Percentiles rank a stretch among this genome's conserved stretches.
Evolutionary conservation across 1,140 invertebrate species (phyloP).

Genomic region (Cryptotermes secundus): DNA sequence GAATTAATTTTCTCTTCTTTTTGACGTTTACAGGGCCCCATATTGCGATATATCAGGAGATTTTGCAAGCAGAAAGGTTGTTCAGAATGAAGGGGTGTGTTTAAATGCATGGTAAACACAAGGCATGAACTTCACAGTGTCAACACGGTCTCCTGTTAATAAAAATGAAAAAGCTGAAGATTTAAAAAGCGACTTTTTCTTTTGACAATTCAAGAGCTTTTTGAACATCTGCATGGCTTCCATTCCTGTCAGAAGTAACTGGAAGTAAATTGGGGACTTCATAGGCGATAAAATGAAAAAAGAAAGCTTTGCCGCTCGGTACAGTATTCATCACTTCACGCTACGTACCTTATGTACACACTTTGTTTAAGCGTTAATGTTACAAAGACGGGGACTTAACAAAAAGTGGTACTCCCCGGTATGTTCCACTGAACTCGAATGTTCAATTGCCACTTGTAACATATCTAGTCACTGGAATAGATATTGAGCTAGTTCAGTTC

Average conservation of each 20-base stretch:
- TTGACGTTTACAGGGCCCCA: neutral
- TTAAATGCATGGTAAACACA: constrained; percentile 5
- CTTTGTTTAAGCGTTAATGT: too few species aligned
- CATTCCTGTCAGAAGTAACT: neutral
- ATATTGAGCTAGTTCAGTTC: too few species aligned
- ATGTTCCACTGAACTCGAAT: too few species aligned
- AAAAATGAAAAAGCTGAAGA: neutral
- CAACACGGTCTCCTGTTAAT: neutral
- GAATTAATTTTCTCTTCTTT: neutral
- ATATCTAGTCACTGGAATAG: too few species aligned
- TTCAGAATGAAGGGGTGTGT: neutral
- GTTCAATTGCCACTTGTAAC: too few species aligned
- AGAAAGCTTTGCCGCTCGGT: neutral
- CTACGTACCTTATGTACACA: too few species aligned
- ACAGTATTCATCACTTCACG: neutral
- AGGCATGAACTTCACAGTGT: neutral
- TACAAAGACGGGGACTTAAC: too few species aligned
- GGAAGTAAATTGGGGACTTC: neutral
- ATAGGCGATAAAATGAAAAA: neutral
- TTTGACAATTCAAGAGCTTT: neutral
- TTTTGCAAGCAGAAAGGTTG: neutral
- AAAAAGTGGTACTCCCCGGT: too few species aligned
- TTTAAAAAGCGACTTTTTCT: neutral
- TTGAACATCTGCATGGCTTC: neutral
- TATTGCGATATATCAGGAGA: neutral